phyloP scores from a whole-genome alignment of 2,113 vertebrate genomes.

The Microcebus murinus region DNA sequence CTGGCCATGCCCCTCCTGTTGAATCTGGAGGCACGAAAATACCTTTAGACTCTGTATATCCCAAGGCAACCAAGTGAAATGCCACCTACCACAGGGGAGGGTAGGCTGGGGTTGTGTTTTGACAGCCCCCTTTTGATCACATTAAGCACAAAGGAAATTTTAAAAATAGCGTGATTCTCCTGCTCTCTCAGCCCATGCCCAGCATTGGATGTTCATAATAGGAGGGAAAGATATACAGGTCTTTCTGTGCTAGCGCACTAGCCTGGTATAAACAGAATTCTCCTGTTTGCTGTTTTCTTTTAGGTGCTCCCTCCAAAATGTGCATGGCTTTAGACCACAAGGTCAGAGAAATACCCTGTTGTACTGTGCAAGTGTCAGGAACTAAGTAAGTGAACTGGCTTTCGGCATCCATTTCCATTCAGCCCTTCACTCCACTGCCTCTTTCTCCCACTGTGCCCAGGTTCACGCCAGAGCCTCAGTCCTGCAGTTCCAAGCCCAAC shows the following conservation, averaged over 20 bases:
- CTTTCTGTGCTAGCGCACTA: background rate
- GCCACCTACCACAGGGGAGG: background rate
- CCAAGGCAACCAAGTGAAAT: background rate
- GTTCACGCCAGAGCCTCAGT: conserved; percentile 78
- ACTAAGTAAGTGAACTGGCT: conserved; percentile 79
- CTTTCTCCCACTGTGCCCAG: conserved; percentile 71
- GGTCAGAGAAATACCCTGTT: conserved; percentile 77
- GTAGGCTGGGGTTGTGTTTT: background rate
- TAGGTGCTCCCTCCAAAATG: conserved; percentile 77
- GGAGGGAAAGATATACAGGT: background rate
- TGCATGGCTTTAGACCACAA: conserved; percentile 73
- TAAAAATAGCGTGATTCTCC: background rate
- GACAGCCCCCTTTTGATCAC: background rate
- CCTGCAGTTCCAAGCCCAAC: conserved; percentile 71
- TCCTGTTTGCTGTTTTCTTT: conserved; percentile 71
- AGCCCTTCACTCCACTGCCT: background rate
- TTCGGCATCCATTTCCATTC: conserved; percentile 33
- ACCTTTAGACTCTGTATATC: background rate
- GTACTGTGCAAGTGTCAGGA: conserved; percentile 77
- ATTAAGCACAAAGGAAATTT: background rate
- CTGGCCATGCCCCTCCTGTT: background rate
- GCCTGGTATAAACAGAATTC: conserved; percentile 50
- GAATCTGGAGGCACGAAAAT: background rate
- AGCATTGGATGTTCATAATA: background rate
- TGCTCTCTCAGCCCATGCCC: background rate